Evolutionary conservation across 1,140 invertebrate species (phyloP).

Genomic region (Platorchestia sp.): DNA sequence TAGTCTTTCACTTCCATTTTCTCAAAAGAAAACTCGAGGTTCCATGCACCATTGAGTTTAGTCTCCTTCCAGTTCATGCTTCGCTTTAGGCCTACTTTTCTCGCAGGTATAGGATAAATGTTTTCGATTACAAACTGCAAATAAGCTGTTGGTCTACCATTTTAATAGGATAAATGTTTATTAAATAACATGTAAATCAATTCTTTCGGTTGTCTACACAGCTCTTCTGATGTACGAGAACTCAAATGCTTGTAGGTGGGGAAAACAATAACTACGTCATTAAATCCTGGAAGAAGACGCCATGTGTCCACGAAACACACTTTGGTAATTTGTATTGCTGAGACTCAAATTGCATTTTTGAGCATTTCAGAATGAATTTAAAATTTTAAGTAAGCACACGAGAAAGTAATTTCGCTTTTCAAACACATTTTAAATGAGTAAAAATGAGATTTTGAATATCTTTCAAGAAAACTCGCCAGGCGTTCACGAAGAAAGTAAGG

Average conservation of each 20-base stretch:
- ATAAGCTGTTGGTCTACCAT: too few relatives aligned
- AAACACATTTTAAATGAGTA: background rate
- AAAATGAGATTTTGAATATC: background rate
- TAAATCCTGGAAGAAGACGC: background rate
- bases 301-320: background rate
- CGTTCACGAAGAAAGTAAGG: slow-evolving; percentile 44
- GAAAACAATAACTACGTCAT: background rate
- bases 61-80: background rate
- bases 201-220: background rate
- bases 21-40: too few relatives aligned
- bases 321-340: background rate
- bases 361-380: too few relatives aligned
- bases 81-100: background rate
- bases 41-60: background rate
- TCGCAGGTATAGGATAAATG: background rate
- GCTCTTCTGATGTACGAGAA: background rate
- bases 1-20: too few relatives aligned
- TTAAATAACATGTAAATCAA: background rate
- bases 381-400: background rate
- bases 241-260: background rate
- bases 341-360: too few relatives aligned
- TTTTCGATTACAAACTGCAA: background rate
- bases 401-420: background rate
- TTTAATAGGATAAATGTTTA: background rate
- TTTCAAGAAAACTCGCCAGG: background rate